Percentiles rank a stretch among this genome's conserved stretches.
These are phyloP conservation scores for Drosophila santomea DNA, from an alignment of 1,140 invertebrate genomes.

Conservation along the genomic window DNA sequence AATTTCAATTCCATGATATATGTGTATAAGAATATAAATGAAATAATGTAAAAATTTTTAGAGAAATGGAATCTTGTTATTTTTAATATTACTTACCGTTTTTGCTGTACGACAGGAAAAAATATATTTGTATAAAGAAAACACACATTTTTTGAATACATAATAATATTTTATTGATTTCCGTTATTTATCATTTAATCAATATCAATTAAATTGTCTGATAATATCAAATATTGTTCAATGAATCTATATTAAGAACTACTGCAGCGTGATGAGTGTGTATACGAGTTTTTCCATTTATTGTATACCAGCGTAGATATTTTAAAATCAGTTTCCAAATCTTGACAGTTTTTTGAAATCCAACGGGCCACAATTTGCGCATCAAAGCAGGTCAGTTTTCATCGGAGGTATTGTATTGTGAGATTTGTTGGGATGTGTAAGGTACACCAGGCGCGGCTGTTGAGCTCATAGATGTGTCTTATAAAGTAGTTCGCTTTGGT, in stretches of 20 bases:
- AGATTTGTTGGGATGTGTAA: conserved; percentile 62
- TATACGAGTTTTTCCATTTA: conserved; percentile 16
- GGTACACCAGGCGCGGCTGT: conserved; percentile 24
- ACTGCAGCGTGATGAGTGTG: conserved; percentile 14
- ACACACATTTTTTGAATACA: background rate
- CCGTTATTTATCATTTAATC: conserved; percentile 30
- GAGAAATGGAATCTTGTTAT: no score
- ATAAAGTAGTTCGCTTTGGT: conserved; percentile 33
- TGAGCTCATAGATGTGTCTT: conserved; percentile 28
- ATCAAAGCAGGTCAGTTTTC: conserved; percentile 30
- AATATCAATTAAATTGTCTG: conserved; percentile 11
- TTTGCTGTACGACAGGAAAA: no score
- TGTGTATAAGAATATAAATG: no score
- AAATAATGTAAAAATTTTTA: no score
- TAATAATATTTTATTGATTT: conserved; percentile 29
- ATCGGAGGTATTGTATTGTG: conserved; percentile 72
- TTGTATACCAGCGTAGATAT: conserved; percentile 20
- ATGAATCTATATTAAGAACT: conserved; percentile 29
- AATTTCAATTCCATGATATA: no score
- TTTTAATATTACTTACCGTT: no score
- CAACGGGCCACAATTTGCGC: conserved; percentile 16
- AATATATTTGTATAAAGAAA: background rate
- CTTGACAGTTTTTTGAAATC: conserved; percentile 37
- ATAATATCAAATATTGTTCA: conserved; percentile 52
- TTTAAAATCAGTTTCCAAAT: conserved; percentile 13